Evolutionary conservation across 2,888 invertebrate species (phyloP), one percentile per base, ranked within the genome.

Genomic region (Perizoma affinitatum): DNA sequence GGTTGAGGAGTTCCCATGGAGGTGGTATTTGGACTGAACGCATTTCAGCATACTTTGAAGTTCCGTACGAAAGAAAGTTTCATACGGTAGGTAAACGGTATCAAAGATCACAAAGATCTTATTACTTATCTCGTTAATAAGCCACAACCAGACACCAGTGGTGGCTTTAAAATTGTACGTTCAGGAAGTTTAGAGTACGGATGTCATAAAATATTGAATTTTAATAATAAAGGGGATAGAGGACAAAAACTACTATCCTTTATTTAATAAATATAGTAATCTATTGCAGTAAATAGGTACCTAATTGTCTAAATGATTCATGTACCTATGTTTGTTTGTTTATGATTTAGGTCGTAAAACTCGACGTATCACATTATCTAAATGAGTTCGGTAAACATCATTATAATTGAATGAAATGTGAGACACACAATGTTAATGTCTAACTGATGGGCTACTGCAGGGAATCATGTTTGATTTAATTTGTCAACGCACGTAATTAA

Each of bases 1-100:
- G 76, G 52, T 47, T n/a, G 46, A 33, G 5, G 41, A 44, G 63
- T 69, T 69, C 69, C 61, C 69, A 69, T 68, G 63, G 51, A 58
- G 50, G 61, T 59, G 63, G 63, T 66, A 69, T 69, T 63, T 66
- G 58, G 69, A 68, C 59, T 66, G 60, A 68, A 60, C 64, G 65
- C 55, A 42, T 65, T 43, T 64, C 52, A 59, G 42, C 48, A 52
- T 36, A 55, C 58, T 53, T 58, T 61, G 56, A 44, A 51, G 35
- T 51, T 45, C 38, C 43, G 54, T 9, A 50, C 36, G 38, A 41
- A 42, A 53, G 57, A 63, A 58, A 58, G 54, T 54, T 54, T 4
- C 40, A 40, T 41, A 54, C 62, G 44, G 62, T 62, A n/a, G n/a
- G n/a, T n/a, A n/a, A n/a, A n/a, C n/a, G n/a, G n/a, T n/a, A n/a